Base-by-base conservation (phyloP, 1,140 invertebrate genomes). In the Bursaphelenchus mucronatus region DNA sequence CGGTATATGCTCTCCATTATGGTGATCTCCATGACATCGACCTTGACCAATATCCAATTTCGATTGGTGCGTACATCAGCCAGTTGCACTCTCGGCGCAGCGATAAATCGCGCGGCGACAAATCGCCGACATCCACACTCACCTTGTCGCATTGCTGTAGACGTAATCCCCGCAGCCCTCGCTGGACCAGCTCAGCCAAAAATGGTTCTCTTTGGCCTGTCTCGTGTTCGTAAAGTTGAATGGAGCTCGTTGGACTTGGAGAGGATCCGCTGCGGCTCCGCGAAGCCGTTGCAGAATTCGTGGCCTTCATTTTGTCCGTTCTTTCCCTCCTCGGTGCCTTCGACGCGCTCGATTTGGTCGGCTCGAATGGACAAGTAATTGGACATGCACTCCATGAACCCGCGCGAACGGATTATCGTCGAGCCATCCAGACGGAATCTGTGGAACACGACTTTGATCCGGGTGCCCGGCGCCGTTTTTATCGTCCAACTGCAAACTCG, bases 131-230 rank as follows among this genome's bases (percentile, higher is more conserved):
- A 13, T 66, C 61, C 0, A 69, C 75, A 8, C 49, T 17, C 11
- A 76, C 19, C 8, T 10, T 10, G 75, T 53, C 6, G 47, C 64
- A 53, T 80, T 75, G 13, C 40, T 10, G 13, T 41, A 11, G 46
- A 80, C 61, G 40, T 57, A 53, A 7, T 70, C 75, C 17, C 75
- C 75, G 66, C 75, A 76, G 39, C 75, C 76, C 11, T 71, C 41
- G 30, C 71, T 78, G 15, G 65, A 57, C 75, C 78, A 78, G 19
- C 63, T 69, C 9, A 78, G 45, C 77, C 77, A 78, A 65, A 78
- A 78, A 46, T 78, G 61, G 58, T 78, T 81, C n/a, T 78, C 75
- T 9, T 69, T 57, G 46, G 75, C 15, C 19, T 44, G 13, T 39
- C 9, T 39, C 13, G 57, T 11, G 6, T n/a, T 49, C 1, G 13